phyloP scores from a whole-genome alignment of 2,797 vertebrate species.

The Tapirus indicus region DNA sequence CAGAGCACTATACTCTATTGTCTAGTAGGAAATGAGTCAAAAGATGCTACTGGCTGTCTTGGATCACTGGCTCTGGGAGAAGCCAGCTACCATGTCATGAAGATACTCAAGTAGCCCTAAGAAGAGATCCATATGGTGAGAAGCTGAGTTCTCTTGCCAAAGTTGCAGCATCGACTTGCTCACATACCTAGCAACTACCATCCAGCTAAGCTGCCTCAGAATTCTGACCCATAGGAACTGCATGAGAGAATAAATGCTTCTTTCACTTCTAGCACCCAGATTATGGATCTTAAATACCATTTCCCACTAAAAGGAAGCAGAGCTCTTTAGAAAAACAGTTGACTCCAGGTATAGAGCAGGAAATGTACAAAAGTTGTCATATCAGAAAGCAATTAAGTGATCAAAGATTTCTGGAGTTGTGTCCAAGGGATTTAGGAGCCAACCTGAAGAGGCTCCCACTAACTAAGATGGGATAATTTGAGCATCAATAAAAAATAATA shows the following conservation, averaged over 20 bases:
- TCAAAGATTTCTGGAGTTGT: not conserved
- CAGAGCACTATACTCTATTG: not conserved
- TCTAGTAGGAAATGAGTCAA: not conserved
- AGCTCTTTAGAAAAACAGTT: not conserved
- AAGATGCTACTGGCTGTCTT: not conserved
- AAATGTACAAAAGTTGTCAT: slow-evolving; percentile 4
- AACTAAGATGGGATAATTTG: not conserved
- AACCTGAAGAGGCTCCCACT: not conserved
- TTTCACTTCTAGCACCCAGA: not conserved
- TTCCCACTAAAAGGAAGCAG: slow-evolving; percentile 32
- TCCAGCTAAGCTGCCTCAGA: not conserved
- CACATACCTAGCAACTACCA: not conserved
- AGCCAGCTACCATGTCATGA: not conserved
- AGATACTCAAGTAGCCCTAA: not conserved
- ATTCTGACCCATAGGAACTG: not conserved
- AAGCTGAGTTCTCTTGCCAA: not conserved
- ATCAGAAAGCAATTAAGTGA: slow-evolving; percentile 37
- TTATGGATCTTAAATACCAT: slow-evolving; percentile 13
- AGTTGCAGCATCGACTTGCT: not conserved
- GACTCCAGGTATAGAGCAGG: not conserved
- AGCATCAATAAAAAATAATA: not conserved
- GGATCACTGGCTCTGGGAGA: not conserved
- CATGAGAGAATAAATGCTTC: not conserved
- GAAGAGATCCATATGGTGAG: not conserved
- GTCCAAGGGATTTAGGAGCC: not conserved